Evolutionary conservation across 2,797 vertebrate genomes (phyloP).

Genomic region (Takifugu ocellatus): DNA sequence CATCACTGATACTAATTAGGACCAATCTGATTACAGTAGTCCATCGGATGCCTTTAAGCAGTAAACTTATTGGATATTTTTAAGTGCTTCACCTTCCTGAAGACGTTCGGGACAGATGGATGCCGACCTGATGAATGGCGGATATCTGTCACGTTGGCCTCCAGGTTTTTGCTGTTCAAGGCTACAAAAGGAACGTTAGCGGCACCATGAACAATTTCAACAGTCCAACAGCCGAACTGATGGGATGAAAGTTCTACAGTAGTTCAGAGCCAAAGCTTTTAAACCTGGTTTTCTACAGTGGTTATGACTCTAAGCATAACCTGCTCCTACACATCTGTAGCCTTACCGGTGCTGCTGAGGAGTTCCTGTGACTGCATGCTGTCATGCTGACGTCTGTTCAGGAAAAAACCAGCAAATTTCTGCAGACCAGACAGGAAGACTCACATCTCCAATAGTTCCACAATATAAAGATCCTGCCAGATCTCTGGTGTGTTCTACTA

Average conservation of each 20-base stretch:
- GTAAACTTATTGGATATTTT: no score
- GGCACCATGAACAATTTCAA: no score
- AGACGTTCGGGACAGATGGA: constrained; percentile 74
- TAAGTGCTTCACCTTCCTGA: constrained; percentile 77
- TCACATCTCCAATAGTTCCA: neutral
- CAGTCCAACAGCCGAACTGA: no score
- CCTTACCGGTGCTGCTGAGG: constrained; percentile 72
- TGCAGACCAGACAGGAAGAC: constrained; percentile 36
- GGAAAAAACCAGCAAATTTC: constrained; percentile 85
- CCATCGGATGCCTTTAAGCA: no score
- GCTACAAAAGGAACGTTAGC: neutral
- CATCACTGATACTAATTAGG: no score
- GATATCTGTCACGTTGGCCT: constrained; percentile 12
- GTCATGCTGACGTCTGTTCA: constrained; percentile 56
- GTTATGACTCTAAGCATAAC: no score
- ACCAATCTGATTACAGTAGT: no score
- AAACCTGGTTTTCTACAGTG: no score
- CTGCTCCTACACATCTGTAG: no score
- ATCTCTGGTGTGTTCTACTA: no score
- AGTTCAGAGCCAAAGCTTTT: no score
- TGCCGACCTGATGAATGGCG: neutral
- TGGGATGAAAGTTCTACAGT: no score
- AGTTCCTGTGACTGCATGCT: constrained; percentile 63
- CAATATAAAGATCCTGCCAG: neutral
- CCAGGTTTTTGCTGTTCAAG: neutral